Conservation (phyloP, 2,888 invertebrate species). For the Ischnus inquisitorius region DNA sequence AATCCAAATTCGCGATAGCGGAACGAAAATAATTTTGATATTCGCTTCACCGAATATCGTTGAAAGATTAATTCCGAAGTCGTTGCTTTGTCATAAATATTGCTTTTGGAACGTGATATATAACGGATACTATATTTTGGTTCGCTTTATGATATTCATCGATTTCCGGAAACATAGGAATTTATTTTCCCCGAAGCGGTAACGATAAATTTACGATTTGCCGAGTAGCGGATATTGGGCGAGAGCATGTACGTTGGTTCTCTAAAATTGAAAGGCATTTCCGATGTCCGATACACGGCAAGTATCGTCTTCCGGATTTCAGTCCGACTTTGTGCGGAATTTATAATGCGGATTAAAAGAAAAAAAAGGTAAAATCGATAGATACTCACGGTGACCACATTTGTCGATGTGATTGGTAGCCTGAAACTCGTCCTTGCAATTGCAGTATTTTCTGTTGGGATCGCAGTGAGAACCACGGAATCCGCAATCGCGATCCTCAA, state of each 20-base stretch:
- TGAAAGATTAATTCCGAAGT: neutral
- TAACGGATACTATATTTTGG: neutral
- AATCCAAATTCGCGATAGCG: neutral
- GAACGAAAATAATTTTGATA: neutral
- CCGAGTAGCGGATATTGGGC: neutral
- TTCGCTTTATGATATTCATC: neutral
- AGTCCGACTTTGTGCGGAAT: neutral
- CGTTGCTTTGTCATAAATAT: neutral
- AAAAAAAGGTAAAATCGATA: neutral
- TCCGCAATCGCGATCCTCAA: conserved; percentile 90
- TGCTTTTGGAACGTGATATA: neutral
- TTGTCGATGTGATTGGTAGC: conserved; percentile 94
- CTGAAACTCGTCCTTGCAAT: conserved; percentile 90
- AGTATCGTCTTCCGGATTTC: neutral
- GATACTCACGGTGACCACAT: conserved; percentile 92
- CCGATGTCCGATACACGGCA: too few relatives aligned
- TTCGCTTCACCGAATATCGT: neutral
- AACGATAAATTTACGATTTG: neutral
- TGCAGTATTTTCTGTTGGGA: conserved; percentile 89
- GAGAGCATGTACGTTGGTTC: too few relatives aligned
- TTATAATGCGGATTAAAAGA: neutral
- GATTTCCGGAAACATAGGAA: neutral
- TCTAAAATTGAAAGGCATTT: too few relatives aligned
- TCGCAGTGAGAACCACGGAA: conserved; percentile 92
- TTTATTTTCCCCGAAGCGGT: too few relatives aligned